phyloP scores from a whole-genome alignment of 2,888 invertebrate species.

The Tenthredo notha region DNA sequence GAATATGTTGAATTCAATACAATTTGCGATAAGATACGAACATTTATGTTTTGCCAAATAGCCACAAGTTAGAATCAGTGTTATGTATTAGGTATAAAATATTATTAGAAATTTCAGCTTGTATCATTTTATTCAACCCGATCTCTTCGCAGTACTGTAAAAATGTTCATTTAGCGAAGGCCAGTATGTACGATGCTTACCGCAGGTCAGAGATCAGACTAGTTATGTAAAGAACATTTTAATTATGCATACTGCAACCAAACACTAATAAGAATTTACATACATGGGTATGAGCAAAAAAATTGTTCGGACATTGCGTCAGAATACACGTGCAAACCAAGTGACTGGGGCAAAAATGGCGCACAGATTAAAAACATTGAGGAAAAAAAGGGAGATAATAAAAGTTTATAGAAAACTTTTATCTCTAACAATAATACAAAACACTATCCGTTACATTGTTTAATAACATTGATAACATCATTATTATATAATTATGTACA shows the following conservation, averaged over 20 bases:
- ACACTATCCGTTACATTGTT: not conserved
- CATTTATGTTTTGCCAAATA: not conserved
- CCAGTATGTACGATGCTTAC: not conserved
- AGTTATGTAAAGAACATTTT: constrained; percentile 43
- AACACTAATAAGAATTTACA: constrained; percentile 9
- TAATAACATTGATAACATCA: not conserved
- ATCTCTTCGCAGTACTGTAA: not conserved
- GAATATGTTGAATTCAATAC: not conserved
- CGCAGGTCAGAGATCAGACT: constrained; percentile 37
- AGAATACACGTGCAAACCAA: constrained; percentile 25
- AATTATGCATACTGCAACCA: constrained; percentile 40
- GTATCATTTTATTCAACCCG: not conserved
- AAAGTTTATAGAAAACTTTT: not conserved
- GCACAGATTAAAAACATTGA: not conserved
- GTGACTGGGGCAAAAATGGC: not conserved
- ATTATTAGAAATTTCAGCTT: not conserved
- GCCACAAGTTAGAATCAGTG: not conserved
- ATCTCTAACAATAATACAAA: not conserved
- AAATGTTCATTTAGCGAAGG: not conserved
- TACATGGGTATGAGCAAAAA: not conserved
- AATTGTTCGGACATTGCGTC: not conserved
- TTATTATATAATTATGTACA: not conserved
- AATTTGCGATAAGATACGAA: not conserved
- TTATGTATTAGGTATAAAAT: not conserved
- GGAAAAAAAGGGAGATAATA: not conserved